A percentile compares a stretch with the other conserved stretches of the same genome.
Conservation (phyloP, 2,797 vertebrate species). For the Lindbergichthys nudifrons region DNA sequence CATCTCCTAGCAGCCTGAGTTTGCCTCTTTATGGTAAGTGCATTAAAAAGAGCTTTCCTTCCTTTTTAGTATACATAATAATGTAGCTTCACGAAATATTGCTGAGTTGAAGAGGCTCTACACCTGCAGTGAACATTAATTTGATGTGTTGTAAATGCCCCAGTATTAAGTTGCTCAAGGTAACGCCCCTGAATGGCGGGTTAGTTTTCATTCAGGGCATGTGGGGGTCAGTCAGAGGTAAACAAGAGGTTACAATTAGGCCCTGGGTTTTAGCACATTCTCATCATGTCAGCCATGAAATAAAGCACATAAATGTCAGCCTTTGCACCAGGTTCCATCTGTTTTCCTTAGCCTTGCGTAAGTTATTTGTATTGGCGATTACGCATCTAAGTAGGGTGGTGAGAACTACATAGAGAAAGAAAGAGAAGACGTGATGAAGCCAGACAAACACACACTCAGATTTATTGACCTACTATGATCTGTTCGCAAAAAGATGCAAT, state of each 20-base stretch:
- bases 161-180: conserved; percentile 59
- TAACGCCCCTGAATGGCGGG: conserved; percentile 63
- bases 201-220: conserved; percentile 66
- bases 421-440: conserved; percentile 6
- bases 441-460: conserved; percentile 25
- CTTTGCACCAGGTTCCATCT: conserved; percentile 33
- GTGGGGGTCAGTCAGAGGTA: conserved; percentile 81
- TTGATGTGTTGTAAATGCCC: conserved; percentile 65
- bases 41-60: conserved; percentile 1
- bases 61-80: conserved; percentile 6
- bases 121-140: conserved; percentile 60
- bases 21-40: conserved; percentile 7
- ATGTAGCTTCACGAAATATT: conserved; percentile 29
- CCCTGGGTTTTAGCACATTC: conserved; percentile 73
- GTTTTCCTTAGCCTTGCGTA: conserved; percentile 26
- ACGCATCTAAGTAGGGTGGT: conserved; percentile 24
- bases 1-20: conserved; percentile 17
- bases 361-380: conserved; percentile 33
- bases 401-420: conserved; percentile 14
- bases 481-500: conserved; percentile 32
- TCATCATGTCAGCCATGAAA: conserved; percentile 67
- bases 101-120: conserved; percentile 27
- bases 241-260: conserved; percentile 67
- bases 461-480: conserved; percentile 51
- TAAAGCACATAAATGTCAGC: conserved; percentile 38